Base-by-base conservation (phyloP, 2,113 vertebrate species). In the Mobula birostris region DNA sequence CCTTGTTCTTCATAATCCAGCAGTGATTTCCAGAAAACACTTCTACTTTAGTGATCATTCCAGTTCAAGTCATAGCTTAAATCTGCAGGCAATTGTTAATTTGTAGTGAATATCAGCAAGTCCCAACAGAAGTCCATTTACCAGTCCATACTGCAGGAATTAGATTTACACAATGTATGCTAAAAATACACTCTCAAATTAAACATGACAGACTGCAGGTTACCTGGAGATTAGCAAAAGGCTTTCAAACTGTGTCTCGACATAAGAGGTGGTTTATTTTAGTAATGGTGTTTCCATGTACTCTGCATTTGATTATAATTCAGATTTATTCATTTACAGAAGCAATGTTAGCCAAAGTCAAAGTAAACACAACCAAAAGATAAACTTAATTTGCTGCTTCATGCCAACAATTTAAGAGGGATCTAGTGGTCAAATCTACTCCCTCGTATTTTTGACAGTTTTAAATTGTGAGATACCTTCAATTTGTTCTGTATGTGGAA, bases 141-240 rank as follows among this genome's bases (percentile, higher is more conserved):
- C 68, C 40, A 24, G 74, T 36, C 70, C 70, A 4, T 93, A 56
- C 40, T 24, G 4, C 21, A 12, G 48, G 88, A 68, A 40, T 70
- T 92, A 68, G 66, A 24, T 14, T 93, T 48, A 70, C 19, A 68
- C 87, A 92, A 66, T 36, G 24, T 32, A 72, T 27, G n/a, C 32
- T 93, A 93, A 93, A 93, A 93, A 74, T 93, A 76, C 48, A 27
- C 9, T 93, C 21, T 40, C 68, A 93, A 93, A 76, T 93, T 93
- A 93, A 76, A 72, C 68, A 36, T 32, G 11, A 12, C 66, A 74
- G 66, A 72, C 66, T 72, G 87, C n/a, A 24, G 70, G 91, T 76
- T 93, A 93, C 91, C 70, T 56, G 8, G 91, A 93, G 91, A 93
- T 93, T 93, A 93, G 24, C 68, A 93, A 93, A 93, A 48, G 36